phyloP scores from a whole-genome alignment of 2,888 invertebrate species.

The Drosophila barbarae region DNA sequence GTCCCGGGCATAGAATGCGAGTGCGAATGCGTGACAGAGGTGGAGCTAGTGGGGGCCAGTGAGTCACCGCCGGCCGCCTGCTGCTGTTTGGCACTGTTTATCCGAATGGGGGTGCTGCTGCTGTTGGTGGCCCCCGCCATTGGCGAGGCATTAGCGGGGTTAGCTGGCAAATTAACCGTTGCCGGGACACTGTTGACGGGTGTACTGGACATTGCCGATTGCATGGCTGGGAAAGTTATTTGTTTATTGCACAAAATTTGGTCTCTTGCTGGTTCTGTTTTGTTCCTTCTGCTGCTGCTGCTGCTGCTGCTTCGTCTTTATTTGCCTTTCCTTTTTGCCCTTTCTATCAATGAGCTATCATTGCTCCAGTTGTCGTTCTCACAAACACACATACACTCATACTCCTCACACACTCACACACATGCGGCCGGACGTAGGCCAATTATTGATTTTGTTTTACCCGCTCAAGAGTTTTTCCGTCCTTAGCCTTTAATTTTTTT shows the following conservation, averaged over 20 bases:
- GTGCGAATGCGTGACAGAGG: slow-evolving; percentile 23
- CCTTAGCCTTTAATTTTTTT: slow-evolving; percentile 19
- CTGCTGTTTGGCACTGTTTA: slow-evolving; percentile 63
- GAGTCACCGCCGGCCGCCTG: slow-evolving; percentile 60
- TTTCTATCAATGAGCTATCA: slow-evolving; percentile 51
- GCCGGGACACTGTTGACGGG: slow-evolving; percentile 16
- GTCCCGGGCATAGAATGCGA: slow-evolving; percentile 57
- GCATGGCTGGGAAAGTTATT: slow-evolving; percentile 31
- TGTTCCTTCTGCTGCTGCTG: slow-evolving; percentile 17
- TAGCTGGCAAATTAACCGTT: slow-evolving; percentile 44
- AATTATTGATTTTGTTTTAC: slow-evolving; percentile 68
- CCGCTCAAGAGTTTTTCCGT: slow-evolving; percentile 24
- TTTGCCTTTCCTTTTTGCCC: background rate
- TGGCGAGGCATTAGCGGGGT: slow-evolving; percentile 32
- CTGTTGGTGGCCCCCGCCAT: slow-evolving; percentile 59
- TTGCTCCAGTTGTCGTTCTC: slow-evolving; percentile 55
- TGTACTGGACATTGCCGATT: slow-evolving; percentile 37
- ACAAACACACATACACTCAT: slow-evolving; percentile 32
- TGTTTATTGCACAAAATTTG: slow-evolving; percentile 37
- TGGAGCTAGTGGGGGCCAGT: slow-evolving; percentile 40
- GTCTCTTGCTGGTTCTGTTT: slow-evolving; percentile 13
- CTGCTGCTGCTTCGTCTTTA: slow-evolving; percentile 4
- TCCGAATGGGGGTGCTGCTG: slow-evolving; percentile 78
- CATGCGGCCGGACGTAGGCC: slow-evolving; percentile 47
- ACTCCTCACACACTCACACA: slow-evolving; percentile 24